Conservation (phyloP, 2,888 invertebrate genomes). For the Troides aeacus region DNA sequence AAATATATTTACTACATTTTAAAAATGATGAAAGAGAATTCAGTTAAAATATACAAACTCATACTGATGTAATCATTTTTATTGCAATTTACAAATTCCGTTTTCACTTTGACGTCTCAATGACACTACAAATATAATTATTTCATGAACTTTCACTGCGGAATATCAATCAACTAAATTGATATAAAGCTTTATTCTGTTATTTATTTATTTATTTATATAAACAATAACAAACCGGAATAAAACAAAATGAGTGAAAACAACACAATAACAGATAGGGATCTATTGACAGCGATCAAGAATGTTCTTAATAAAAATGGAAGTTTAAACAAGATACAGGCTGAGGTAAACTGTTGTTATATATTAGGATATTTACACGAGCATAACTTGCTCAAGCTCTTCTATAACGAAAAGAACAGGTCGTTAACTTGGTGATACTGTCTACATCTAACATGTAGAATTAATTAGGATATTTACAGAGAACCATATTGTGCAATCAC, state of each 20-base stretch:
- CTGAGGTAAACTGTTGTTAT: conserved; percentile 54
- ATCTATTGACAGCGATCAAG: conserved; percentile 63
- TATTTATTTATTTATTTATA: background rate
- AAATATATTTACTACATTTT: too few species aligned
- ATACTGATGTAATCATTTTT: background rate
- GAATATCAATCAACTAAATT: conserved; percentile 8
- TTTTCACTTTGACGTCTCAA: conserved; percentile 13
- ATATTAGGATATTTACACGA: background rate
- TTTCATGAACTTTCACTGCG: conserved; percentile 10
- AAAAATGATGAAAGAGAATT: too few species aligned
- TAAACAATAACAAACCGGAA: background rate
- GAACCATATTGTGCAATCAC: too few species aligned
- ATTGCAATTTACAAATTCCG: background rate
- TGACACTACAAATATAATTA: conserved; percentile 16
- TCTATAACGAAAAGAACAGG: too few species aligned
- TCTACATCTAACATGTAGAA: too few species aligned
- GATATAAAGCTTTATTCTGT: background rate
- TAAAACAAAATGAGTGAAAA: conserved; percentile 50
- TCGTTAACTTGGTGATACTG: too few species aligned
- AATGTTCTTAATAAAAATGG: conserved; percentile 64
- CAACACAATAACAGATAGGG: conserved; percentile 61
- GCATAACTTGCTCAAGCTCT: too few species aligned
- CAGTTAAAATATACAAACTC: background rate
- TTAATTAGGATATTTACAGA: too few species aligned
- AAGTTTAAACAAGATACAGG: conserved; percentile 67